Evolutionary conservation across 2,888 invertebrate genomes (phyloP), one percentile per base, ranked within the genome.

Genomic region (Kryphioiulus occultus): DNA sequence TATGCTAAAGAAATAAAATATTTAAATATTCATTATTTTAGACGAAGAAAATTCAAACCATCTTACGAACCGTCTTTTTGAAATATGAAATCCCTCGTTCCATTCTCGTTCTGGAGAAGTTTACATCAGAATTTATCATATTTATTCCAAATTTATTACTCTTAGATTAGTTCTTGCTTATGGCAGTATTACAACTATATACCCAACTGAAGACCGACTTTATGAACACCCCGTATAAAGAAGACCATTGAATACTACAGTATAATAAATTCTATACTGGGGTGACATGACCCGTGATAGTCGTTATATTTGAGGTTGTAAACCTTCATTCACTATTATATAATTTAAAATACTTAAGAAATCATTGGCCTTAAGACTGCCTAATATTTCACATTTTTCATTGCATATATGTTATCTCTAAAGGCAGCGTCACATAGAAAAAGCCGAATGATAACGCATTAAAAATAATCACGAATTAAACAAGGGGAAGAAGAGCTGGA

Each of bases 331-430:
- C 30, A 30, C 30, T 78, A 78, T 78, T 78, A 78, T 78, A 30
- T 78, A 78, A 78, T 78, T 78, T 78, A 26, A 78, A 78, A 78
- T 78, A 78, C 78, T 78, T 78, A 78, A 17, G 26, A 12, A 78
- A 78, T 78, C 78, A 78, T 78, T 78, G 78, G 78, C 78, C 30
- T 78, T 30, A 15, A 78, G 78, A 78, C 78, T 78, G 78, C 30
- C 78, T 78, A 78, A 78, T 78, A 78, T 78, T 78, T 78, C 78
- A 78, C 78, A 78, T 78, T 78, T 26, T 26, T n/a, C 53, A n/a
- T 53, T 53, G 53, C 53, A 53, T 53, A 59, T 59, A 30, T 17
- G 78, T 78, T 78, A 78, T 78, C 78, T 78, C 4, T 78, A 30
- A 32, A 78, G 78, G 30, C 78, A 78, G 78, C 17, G 78, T 78